Evolutionary conservation across 2,113 vertebrate species (phyloP).

Genomic region (Pleuronectes platessa): DNA sequence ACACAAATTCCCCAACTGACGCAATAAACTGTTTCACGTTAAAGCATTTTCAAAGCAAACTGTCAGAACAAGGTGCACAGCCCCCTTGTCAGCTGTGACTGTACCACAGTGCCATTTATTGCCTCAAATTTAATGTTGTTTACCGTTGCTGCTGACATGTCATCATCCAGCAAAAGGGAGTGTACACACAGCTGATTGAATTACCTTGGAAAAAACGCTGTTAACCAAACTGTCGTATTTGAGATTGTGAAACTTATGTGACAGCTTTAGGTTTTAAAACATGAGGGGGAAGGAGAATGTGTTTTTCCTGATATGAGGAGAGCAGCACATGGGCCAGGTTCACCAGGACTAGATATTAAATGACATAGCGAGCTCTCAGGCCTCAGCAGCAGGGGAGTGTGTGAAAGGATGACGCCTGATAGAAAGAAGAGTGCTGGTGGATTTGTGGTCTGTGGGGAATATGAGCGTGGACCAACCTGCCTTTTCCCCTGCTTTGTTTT

Average conservation of each 20-base stretch:
- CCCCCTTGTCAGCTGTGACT: constrained; percentile 7
- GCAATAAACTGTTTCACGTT: neutral
- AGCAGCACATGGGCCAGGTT: constrained; percentile 30
- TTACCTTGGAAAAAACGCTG: neutral
- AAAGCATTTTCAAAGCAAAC: no score
- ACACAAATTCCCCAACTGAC: neutral
- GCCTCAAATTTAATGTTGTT: constrained; percentile 12
- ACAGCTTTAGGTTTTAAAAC: constrained; percentile 1
- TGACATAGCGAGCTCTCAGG: constrained; percentile 52
- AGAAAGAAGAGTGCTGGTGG: constrained; percentile 52
- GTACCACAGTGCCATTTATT: constrained; percentile 5
- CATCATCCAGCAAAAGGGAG: no score
- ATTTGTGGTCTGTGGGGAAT: constrained; percentile 42
- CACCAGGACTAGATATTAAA: constrained; percentile 65
- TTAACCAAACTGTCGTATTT: neutral
- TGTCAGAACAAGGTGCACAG: neutral
- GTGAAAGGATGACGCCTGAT: constrained; percentile 47
- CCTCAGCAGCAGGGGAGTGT: constrained; percentile 34
- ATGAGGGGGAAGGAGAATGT: neutral
- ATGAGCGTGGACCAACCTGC: constrained; percentile 30
- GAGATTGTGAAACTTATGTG: constrained; percentile 5
- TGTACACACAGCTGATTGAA: neutral
- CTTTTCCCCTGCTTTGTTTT: constrained; percentile 38
- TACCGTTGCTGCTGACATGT: constrained; percentile 2
- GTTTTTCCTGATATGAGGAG: constrained; percentile 6